These are phyloP conservation scores for Trachymyrmex cornetzi DNA, from an alignment of 1,140 invertebrate species.

Conservation along the genomic window DNA sequence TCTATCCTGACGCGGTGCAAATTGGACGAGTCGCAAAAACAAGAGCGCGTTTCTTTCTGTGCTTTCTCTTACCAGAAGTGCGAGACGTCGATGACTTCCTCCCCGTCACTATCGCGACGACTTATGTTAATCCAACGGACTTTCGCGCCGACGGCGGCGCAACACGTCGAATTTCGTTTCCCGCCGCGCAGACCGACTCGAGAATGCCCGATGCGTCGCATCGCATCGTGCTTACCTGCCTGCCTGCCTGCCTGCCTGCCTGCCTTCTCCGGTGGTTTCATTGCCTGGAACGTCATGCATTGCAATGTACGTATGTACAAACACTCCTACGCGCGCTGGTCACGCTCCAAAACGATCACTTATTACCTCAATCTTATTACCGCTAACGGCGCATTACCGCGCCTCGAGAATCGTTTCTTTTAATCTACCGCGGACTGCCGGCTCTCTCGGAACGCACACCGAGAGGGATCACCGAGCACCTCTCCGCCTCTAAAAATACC, in stretches of 20 bases:
- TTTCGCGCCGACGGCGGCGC: conserved; percentile 32
- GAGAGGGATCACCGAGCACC: conserved; percentile 27
- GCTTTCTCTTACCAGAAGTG: conserved; percentile 48
- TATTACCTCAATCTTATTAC: conserved; percentile 84
- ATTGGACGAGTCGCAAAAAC: background rate
- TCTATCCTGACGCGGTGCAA: background rate
- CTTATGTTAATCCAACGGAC: conserved; percentile 26
- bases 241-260: too few relatives aligned
- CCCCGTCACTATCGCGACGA: conserved; percentile 1
- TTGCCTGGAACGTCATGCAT: conserved; percentile 68
- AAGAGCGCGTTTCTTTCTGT: conserved; percentile 1
- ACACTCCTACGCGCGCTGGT: conserved; percentile 73
- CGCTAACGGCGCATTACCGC: conserved; percentile 79
- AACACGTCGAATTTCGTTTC: conserved; percentile 34
- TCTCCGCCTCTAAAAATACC: background rate
- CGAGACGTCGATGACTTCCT: background rate
- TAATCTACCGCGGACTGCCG: conserved; percentile 52
- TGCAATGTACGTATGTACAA: conserved; percentile 45
- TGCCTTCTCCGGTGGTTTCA: conserved; percentile 41
- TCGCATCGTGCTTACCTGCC: background rate
- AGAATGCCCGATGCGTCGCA: conserved; percentile 2
- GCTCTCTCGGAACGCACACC: conserved; percentile 40
- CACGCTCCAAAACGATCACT: conserved; percentile 85
- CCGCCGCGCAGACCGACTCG: background rate
- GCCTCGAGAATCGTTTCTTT: conserved; percentile 72